These are phyloP conservation scores for Aphaenogaster rudis DNA, from an alignment of 1,140 invertebrate genomes.

Conservation along the genomic window DNA sequence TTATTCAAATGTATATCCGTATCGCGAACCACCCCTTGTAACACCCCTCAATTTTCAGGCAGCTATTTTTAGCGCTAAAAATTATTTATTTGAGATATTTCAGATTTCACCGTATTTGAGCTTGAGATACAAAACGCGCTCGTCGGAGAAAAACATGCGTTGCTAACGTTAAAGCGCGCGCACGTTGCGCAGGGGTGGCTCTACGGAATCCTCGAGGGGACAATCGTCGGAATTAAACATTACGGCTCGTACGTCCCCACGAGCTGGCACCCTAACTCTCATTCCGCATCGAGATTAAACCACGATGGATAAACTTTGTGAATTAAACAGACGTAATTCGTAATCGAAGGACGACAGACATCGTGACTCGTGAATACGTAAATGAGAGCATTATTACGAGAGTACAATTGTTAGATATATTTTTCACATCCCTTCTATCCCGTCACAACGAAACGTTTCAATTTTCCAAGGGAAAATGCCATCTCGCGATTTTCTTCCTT, in stretches of 20 bases:
- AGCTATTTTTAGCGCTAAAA: neutral
- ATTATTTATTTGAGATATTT: neutral
- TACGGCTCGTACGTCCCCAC: neutral
- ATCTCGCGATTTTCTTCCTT: neutral
- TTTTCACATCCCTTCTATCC: neutral
- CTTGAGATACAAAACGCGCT: neutral
- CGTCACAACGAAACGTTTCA: neutral
- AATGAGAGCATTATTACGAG: neutral
- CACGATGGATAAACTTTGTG: neutral
- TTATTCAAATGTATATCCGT: neutral
- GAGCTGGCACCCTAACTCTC: neutral
- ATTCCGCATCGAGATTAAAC: neutral
- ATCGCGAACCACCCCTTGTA: neutral
- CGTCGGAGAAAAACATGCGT: slow-evolving; percentile 53
- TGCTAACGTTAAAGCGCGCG: slow-evolving; percentile 64
- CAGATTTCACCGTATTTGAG: neutral
- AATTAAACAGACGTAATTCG: neutral
- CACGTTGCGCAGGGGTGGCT: slow-evolving; percentile 51
- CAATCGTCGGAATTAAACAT: slow-evolving; percentile 47
- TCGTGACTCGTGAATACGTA: neutral
- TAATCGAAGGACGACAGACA: neutral
- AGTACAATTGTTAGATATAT: neutral
- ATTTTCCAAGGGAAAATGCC: neutral
- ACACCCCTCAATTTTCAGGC: too few relatives aligned
- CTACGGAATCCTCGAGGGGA: slow-evolving; percentile 57